Evolutionary conservation across 92 coral and sea anemone genomes (phyloP).

Genomic region (Hydrozoanthus gracilis): DNA sequence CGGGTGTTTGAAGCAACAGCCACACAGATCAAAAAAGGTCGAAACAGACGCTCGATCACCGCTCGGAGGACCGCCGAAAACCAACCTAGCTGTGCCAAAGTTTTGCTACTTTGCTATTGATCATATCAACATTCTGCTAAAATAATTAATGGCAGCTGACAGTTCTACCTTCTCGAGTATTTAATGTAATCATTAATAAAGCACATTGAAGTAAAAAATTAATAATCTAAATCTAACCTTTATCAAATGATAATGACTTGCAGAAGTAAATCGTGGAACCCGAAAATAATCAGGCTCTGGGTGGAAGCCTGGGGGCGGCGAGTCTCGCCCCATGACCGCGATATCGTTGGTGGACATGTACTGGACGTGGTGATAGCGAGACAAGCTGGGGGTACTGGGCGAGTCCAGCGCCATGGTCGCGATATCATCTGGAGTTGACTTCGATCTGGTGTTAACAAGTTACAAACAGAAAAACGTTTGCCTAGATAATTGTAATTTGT

Average conservation of each 20-base stretch:
- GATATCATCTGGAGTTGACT: slow-evolving; percentile 91
- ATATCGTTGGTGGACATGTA: slow-evolving; percentile 93
- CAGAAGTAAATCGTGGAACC: slow-evolving; percentile 52
- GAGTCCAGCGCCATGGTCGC: slow-evolving; percentile 94
- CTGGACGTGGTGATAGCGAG: slow-evolving; percentile 82
- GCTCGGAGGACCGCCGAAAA: too few relatives aligned
- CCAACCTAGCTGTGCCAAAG: too few relatives aligned
- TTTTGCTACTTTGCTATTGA: too few relatives aligned
- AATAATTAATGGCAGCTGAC: too few relatives aligned
- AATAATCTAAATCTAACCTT: slow-evolving; percentile 2
- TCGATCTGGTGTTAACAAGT: slow-evolving; percentile 56
- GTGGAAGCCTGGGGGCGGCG: slow-evolving; percentile 97
- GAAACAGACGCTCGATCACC: too few relatives aligned
- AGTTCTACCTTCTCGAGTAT: too few relatives aligned
- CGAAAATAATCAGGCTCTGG: slow-evolving; percentile 81
- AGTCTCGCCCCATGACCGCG: slow-evolving; percentile 84
- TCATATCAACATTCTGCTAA: too few relatives aligned
- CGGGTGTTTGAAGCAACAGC: too few relatives aligned
- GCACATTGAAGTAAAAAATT: background rate
- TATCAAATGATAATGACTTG: slow-evolving; percentile 46
- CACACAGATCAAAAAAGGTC: too few relatives aligned
- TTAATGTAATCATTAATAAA: too few relatives aligned
- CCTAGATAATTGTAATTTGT: background rate
- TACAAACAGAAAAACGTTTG: background rate
- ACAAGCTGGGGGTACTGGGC: slow-evolving; percentile 91